phyloP scores from a whole-genome alignment of 2,113 vertebrate genomes.

The Paracanthobrama guichenoti region DNA sequence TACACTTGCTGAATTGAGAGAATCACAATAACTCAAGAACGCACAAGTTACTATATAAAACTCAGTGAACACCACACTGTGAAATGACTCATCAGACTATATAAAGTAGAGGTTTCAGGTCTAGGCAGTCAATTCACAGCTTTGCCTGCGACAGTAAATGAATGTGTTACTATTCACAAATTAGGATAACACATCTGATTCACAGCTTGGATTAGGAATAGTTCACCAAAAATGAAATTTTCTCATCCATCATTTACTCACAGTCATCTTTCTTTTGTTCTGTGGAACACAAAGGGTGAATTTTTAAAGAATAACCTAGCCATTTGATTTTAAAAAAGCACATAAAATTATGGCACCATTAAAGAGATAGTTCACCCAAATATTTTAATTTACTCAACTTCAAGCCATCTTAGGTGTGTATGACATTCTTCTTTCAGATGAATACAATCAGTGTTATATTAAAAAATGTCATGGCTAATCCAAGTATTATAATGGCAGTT shows the following conservation, averaged over 20 bases:
- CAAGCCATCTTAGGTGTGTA: too few species aligned
- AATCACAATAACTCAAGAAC: not conserved
- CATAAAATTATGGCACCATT: not conserved
- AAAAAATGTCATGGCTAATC: too few species aligned
- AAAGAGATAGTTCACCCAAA: not conserved
- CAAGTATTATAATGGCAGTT: too few species aligned
- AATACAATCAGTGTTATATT: too few species aligned
- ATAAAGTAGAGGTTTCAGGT: not conserved
- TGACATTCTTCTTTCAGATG: too few species aligned
- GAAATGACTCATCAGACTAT: slow-evolving; percentile 1
- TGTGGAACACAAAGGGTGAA: not conserved
- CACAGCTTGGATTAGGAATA: not conserved
- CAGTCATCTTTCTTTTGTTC: not conserved
- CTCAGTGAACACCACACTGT: not conserved
- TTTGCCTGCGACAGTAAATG: not conserved
- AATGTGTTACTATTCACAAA: slow-evolving; percentile 4
- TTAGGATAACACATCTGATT: not conserved
- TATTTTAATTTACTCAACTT: too few species aligned
- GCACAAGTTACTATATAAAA: not conserved
- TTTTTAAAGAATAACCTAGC: not conserved
- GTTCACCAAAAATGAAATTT: not conserved
- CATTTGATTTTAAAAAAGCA: not conserved
- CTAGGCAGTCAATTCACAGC: not conserved
- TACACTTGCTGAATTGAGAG: not conserved
- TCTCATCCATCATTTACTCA: not conserved